Base-by-base conservation (phyloP, 2,888 invertebrate species). In the Pristionchus maxplancki region DNA sequence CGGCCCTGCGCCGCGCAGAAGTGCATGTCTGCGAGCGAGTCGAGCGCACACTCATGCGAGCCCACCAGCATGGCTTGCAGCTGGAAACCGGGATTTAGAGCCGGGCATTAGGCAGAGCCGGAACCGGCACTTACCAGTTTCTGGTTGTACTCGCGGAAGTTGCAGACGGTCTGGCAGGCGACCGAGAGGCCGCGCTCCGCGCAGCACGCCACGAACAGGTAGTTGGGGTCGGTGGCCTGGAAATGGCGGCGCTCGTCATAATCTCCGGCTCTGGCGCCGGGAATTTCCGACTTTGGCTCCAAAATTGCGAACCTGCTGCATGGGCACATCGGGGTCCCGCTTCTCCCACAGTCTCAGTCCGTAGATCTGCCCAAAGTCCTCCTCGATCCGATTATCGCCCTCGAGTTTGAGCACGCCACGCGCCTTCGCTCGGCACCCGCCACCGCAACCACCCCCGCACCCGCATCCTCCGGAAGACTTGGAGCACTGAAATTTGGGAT, bases 1-100 rank as follows among this genome's bases (percentile, higher is more conserved):
- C 85, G 85, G 37, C 85, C 85, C 85, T 85, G 85, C 5, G 85
- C 85, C 24, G 85, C 85, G 85, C 85, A 85, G 85, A 85, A 85
- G 40, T 85, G 85, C 58, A 85, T 64, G 44, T 85, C 85, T n/a
- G 85, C 44, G 9, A 85, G 37, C 64, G 64, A 85, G 64, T 85
- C 85, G 8, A 85, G 85, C 13, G 62, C 40, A 28, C 85, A 85
- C 40, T 34, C 85, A 34, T 85, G 62, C 13, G 37, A 15, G n/a
- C 85, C 85, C 31, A 85, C 31, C 4, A 85, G 40, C 85, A 85
- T 85, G 24, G 3, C 9, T 64, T 85, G 85, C n/a, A 85, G 44
- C 82, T 83, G 78, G 13, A 78, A 44, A 44, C 31, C 37, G 37
- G 20, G 1, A 20, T 4, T 71, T 28, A 48, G 13, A 78, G 31